Evolutionary conservation across 2,888 invertebrate genomes (phyloP), one percentile per base, ranked within the genome.

Genomic region (Pseudococcus longispinus): DNA sequence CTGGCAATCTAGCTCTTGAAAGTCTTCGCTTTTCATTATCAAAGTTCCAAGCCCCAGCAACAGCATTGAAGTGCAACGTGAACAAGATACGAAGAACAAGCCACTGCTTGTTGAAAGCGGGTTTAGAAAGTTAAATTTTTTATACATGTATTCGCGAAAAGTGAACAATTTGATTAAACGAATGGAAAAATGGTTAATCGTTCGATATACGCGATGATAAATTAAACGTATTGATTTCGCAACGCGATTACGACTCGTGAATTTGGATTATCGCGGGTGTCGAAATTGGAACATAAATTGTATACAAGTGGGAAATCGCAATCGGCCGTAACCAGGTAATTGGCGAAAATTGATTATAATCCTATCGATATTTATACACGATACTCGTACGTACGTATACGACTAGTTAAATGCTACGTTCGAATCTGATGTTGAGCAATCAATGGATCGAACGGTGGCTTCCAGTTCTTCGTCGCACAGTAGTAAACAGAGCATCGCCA

Each of bases 51-150:
- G 37, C 46, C 77, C 51, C 86, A 86, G 86, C 86, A 86, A 86
- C 86, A 86, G 86, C 77, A 77, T 86, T 46, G 74, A 86, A 77
- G 86, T 86, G 86, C 86, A 86, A 86, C 86, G 86, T 86, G 86
- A 86, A 86, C 86, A 86, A 86, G 86, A 86, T 77, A 80, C 32
- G 29, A 86, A 46, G 80, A 86, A 86, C 86, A 86, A 86, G 86
- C 77, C 80, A 44, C 80, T 51, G 86, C 86, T 86, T 86, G 86
- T 86, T 86, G 77, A 85, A 85, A 86, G 86, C 86, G 86, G 86
- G 84, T 84, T 80, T 84, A 84, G 84, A 84, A 84, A 84, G 84
- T 84, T 84, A 84, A 84, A 84, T 84, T 84, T 55, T 84, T 23
- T 20, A 60, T 60, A 55, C n/a, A n/a, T n/a, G n/a, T 42, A 60